phyloP scores from a whole-genome alignment of 1,140 invertebrate species.

The Colletes latitarsis region DNA sequence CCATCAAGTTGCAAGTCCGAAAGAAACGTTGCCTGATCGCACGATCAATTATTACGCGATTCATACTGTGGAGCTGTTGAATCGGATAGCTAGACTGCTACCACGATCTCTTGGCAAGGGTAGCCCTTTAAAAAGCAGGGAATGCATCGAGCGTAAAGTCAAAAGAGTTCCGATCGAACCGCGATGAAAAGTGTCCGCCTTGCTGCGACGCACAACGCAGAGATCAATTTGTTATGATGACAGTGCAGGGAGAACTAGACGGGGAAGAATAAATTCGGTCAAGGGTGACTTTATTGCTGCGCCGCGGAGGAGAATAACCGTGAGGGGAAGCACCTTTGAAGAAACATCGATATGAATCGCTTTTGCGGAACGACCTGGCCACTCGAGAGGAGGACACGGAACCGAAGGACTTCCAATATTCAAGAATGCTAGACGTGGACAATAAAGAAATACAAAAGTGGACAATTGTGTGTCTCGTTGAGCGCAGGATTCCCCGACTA shows the following conservation, averaged over 20 bases:
- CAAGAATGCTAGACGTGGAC: not conserved
- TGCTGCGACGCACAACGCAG: no score
- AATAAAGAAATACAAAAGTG: no score
- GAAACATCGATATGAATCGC: constrained; percentile 38
- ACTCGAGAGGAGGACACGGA: not conserved
- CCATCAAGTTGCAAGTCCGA: not conserved
- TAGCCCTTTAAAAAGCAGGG: no score
- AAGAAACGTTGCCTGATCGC: not conserved
- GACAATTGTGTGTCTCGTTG: no score
- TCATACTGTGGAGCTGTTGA: no score
- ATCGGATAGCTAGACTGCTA: no score
- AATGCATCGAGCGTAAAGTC: no score
- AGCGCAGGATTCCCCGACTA: no score
- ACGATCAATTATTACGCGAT: not conserved
- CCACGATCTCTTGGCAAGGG: no score
- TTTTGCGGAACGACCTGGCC: not conserved
- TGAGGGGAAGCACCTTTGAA: not conserved
- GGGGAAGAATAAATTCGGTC: constrained; percentile 14
- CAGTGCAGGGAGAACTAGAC: no score
- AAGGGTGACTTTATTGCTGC: constrained; percentile 42
- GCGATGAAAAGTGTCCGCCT: no score
- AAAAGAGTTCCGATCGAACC: no score
- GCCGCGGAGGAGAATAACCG: not conserved
- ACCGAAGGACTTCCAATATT: not conserved
- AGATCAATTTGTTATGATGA: constrained; percentile 22